Conservation (phyloP, 2,888 invertebrate species). For the Parthenolecanium corni region DNA sequence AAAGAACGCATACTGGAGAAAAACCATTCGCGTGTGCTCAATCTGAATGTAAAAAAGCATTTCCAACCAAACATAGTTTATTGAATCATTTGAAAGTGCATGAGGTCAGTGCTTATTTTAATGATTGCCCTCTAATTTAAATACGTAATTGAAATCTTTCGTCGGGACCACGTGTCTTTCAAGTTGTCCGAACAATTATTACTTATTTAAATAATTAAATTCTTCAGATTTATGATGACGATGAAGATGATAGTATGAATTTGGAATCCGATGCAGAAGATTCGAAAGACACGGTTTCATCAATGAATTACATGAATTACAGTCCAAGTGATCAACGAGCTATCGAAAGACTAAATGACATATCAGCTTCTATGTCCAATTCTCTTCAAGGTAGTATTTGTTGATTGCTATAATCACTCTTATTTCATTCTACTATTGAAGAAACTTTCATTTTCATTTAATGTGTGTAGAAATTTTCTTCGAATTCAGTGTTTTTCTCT, state of each 20-base stretch:
- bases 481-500: too few species aligned
- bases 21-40: conserved; percentile 62
- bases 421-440: too few species aligned
- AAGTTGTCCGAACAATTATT: background rate
- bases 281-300: background rate
- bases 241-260: conserved; percentile 23
- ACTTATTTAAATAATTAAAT: background rate
- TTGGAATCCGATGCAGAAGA: conserved; percentile 27
- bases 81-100: conserved; percentile 69
- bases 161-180: background rate
- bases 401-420: too few species aligned
- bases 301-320: background rate
- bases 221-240: background rate
- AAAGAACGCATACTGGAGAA: conserved; percentile 69
- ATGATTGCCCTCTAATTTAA: conserved; percentile 38
- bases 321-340: background rate
- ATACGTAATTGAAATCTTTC: conserved; percentile 36
- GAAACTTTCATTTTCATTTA: too few species aligned
- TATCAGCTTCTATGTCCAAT: too few species aligned
- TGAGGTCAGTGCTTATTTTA: conserved; percentile 21
- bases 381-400: too few species aligned
- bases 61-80: conserved; percentile 73
- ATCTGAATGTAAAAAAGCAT: conserved; percentile 59
- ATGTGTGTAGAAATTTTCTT: too few species aligned
- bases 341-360: too few species aligned